Evolutionary conservation across 92 coral and sea anemone genomes (phyloP), one percentile per base, ranked within the genome.

Genomic region (Palythoa caribaeorum): DNA sequence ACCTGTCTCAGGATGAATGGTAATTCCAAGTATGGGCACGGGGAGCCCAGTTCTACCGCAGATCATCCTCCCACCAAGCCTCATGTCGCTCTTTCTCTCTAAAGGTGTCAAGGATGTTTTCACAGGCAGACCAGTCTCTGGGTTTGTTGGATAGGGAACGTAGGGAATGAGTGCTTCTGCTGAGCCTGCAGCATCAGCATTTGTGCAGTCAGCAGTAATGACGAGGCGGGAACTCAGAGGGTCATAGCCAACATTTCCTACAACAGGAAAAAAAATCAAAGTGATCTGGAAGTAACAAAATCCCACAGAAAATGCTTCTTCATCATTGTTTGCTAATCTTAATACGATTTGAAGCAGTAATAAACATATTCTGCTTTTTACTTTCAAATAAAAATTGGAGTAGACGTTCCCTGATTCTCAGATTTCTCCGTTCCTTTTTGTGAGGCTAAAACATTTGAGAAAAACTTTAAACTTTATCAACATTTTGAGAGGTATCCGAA

Each of bases 1-100:
- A 91, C 99, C 96, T 62, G 98, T 95, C 71, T 97, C 99, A 17
- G 99, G 97, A 84, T 97, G 99, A 50, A 97, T 97, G 60, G 99
- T 97, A 93, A 97, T 93, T 83, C 99, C 99, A 73, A 97, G 87
- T 84, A 94, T 94, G 62, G 99, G 99, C 71, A 90, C 99, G 86
- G 93, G 94, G 28, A 97, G 94, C 83, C 99, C 99, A 72, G 98
- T 97, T 87, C 83, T 94, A 4, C 98, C 96, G 87, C 98, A 96
- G 39, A 91, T 92, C 92, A 94, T 97, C 48, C 94, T 77, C 63
- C 93, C 95, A 8, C 90, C 93, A 40, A 93, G 73, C 87, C 96
- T 88, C 94, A 97, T 97, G 79, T 97, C 99, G 28, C 98, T 91
- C 78, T 92, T 93, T 71, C 91, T 95, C 83, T 94, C 98, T 38